Evolutionary conservation across 2,797 vertebrate genomes (phyloP).

Genomic region (Rhodeus uyekii): DNA sequence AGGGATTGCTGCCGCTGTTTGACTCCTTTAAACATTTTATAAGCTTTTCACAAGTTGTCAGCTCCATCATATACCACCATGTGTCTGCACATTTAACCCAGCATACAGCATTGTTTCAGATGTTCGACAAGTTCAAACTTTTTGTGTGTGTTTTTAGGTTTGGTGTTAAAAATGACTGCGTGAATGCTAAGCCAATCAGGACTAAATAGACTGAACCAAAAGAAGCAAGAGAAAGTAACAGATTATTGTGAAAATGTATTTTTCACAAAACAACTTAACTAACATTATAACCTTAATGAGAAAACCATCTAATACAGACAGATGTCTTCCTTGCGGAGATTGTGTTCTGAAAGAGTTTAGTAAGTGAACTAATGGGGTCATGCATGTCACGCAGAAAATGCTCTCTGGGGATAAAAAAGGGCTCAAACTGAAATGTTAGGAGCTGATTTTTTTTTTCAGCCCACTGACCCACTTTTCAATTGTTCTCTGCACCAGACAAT

Average conservation of each 20-base stretch:
- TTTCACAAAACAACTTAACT: not conserved
- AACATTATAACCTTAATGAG: not conserved
- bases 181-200: too few species aligned
- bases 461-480: slow-evolving; percentile 84
- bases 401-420: slow-evolving; percentile 10
- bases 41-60: too few species aligned
- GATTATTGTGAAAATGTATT: not conserved
- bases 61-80: not conserved
- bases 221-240: too few species aligned
- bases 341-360: not conserved
- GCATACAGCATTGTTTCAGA: not conserved
- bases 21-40: too few species aligned
- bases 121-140: not conserved
- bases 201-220: too few species aligned
- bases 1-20: too few species aligned
- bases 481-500: slow-evolving; percentile 78
- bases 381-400: slow-evolving; percentile 9
- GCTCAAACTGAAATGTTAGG: slow-evolving; percentile 67
- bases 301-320: not conserved
- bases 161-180: too few species aligned
- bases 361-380: slow-evolving; percentile 42
- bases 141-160: too few species aligned
- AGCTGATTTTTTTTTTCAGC: slow-evolving; percentile 73
- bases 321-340: not conserved
- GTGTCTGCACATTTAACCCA: not conserved